Evolutionary conservation across 2,888 invertebrate species (phyloP), one percentile per base, ranked within the genome.

Genomic region (Archips xylosteana): DNA sequence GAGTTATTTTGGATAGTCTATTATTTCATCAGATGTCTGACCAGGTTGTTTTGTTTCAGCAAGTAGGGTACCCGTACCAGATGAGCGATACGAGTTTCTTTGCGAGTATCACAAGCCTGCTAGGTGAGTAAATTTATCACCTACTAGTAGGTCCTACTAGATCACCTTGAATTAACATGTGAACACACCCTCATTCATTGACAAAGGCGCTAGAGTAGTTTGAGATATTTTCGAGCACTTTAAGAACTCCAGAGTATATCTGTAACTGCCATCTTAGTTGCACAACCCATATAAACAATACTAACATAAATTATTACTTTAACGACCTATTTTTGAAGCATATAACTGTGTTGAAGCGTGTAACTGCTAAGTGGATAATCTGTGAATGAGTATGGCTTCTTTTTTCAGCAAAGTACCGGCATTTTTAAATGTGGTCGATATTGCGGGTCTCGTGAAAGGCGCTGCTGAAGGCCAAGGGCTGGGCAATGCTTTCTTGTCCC

Each of bases 1-100:
- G 13, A 1, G 2, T 51, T 15, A 23, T n/a, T 63, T 63, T 49
- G n/a, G 15, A 47, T 45, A 10, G 23, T 12, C 23, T 65, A 8
- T 3, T 39, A 3, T 45, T 23, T 61, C 4, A 68, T 34, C 23
- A 69, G 66, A 13, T 39, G 49, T 62, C 64, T 74, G 32, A 75
- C 63, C 68, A 47, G 51, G 59, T 73, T 67, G 5, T 49, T 78
- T 83, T 88, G 76, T 90, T 92, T 83, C 87, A 92, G 92, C 96
- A 98, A 97, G 98, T 97, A 97, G 99, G 87, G 99, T 99, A 83
- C 98, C 99, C 42, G 99, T 99, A 8, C 99, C 99, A 2, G 99
- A 99, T 92, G 96, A 96, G 70, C 95, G 99, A 82, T 99, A 96
- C 89, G 99, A 99, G 85, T 99, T 96, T 90, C 96, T 99, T 57